Evolutionary conservation across 2,797 vertebrate genomes (phyloP).

Genomic region (Pelobates cultripes): DNA sequence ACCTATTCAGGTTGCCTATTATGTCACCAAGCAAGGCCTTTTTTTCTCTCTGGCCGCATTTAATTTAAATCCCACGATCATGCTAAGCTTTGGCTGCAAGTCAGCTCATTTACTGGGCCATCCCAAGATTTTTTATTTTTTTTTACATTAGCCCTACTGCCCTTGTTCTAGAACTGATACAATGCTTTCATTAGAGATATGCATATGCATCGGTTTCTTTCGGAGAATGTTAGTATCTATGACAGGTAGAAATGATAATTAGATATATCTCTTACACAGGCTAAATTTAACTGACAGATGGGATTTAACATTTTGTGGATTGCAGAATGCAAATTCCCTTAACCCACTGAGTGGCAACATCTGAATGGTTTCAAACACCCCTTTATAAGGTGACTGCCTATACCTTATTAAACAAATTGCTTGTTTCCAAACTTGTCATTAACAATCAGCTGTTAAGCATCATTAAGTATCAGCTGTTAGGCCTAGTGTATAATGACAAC

Average conservation of each 20-base stretch:
- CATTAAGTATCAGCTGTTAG: too few relatives aligned
- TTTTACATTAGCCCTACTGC: neutral
- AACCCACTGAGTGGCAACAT: neutral
- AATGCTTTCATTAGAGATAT: neutral
- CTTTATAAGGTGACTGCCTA: too few relatives aligned
- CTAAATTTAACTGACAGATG: neutral
- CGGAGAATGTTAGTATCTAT: neutral
- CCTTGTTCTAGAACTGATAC: neutral
- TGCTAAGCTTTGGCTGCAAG: neutral
- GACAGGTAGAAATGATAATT: neutral
- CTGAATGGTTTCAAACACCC: too few relatives aligned
- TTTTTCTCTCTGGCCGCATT: neutral
- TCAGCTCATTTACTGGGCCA: neutral
- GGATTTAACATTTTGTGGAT: neutral
- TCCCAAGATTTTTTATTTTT: neutral
- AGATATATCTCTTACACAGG: neutral
- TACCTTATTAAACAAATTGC: too few relatives aligned
- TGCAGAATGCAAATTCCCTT: neutral
- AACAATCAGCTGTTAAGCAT: too few relatives aligned
- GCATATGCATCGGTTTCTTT: neutral
- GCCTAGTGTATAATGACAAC: too few relatives aligned
- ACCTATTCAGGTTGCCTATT: neutral
- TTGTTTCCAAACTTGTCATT: too few relatives aligned
- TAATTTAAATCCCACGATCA: neutral
- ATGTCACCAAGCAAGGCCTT: neutral